Evolutionary conservation across 2,888 invertebrate species (phyloP).

Genomic region (Caenorhabditis becei): DNA sequence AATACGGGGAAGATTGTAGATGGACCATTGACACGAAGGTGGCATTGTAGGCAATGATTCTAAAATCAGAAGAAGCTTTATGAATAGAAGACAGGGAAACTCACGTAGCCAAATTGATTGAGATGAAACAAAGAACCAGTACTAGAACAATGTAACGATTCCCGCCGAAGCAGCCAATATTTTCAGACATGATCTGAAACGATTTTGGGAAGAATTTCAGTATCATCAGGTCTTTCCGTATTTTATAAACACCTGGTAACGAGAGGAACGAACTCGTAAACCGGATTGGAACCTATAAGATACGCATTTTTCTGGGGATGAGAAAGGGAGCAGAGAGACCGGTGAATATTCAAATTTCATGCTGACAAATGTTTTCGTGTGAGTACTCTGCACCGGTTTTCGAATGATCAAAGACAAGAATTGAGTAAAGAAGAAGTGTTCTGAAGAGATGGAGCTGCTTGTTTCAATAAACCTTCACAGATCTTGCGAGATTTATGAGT

Average conservation of each 20-base stretch:
- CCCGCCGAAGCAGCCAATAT: slow-evolving; percentile 42
- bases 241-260: background rate
- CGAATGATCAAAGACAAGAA: background rate
- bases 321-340: background rate
- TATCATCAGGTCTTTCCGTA: background rate
- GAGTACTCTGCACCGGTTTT: background rate
- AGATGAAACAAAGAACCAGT: slow-evolving; percentile 36
- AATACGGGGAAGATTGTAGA: slow-evolving; percentile 66
- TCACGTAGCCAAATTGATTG: slow-evolving; percentile 49
- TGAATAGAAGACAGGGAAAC: background rate
- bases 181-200: background rate
- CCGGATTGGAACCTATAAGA: background rate
- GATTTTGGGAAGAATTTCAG: background rate
- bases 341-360: background rate
- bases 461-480: too few relatives aligned
- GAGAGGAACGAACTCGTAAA: background rate
- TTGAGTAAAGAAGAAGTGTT: too few relatives aligned
- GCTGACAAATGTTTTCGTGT: background rate
- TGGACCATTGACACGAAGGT: slow-evolving; percentile 72
- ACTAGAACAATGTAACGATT: slow-evolving; percentile 54
- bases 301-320: background rate
- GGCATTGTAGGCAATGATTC: slow-evolving; percentile 72
- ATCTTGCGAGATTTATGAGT: too few relatives aligned
- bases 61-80: slow-evolving; percentile 26
- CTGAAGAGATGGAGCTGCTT: too few relatives aligned